Evolutionary conservation across 2,113 vertebrate species (phyloP).

Genomic region (Etheostoma cragini): DNA sequence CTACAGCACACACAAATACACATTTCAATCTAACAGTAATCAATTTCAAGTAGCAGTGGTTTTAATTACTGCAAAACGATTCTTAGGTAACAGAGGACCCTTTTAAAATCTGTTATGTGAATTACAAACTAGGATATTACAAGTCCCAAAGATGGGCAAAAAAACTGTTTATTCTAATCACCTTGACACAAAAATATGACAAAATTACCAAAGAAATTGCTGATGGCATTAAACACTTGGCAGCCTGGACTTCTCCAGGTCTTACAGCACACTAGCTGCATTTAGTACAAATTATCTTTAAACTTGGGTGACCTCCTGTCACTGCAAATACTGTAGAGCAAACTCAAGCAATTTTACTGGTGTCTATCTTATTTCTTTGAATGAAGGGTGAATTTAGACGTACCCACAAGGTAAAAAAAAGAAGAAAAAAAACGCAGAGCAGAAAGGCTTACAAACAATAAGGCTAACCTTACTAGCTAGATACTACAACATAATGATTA

Average conservation of each 20-base stretch:
- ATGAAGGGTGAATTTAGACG: constrained; percentile 37
- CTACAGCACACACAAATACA: background rate
- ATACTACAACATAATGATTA: no score
- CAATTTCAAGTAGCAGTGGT: background rate
- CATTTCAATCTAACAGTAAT: background rate
- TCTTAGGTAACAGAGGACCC: background rate
- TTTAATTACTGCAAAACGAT: background rate
- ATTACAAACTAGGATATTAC: constrained; percentile 22
- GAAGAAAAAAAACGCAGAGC: background rate
- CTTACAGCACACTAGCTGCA: constrained; percentile 16
- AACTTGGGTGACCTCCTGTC: constrained; percentile 25
- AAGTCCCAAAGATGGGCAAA: background rate
- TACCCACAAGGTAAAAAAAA: background rate
- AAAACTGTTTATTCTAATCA: constrained; percentile 32
- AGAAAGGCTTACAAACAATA: background rate
- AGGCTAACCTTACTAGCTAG: no score
- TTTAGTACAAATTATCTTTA: constrained; percentile 50
- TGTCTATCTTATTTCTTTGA: constrained; percentile 26
- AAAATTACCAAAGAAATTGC: constrained; percentile 50
- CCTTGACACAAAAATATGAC: constrained; percentile 31
- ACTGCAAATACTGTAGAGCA: background rate
- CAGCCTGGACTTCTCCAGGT: constrained; percentile 30
- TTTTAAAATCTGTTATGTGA: constrained; percentile 19
- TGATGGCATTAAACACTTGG: constrained; percentile 43
- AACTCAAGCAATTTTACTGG: constrained; percentile 20